Evolutionary conservation across 2,113 vertebrate genomes (phyloP), one percentile per base, ranked within the genome.

Genomic region (Hipposideros armiger): DNA sequence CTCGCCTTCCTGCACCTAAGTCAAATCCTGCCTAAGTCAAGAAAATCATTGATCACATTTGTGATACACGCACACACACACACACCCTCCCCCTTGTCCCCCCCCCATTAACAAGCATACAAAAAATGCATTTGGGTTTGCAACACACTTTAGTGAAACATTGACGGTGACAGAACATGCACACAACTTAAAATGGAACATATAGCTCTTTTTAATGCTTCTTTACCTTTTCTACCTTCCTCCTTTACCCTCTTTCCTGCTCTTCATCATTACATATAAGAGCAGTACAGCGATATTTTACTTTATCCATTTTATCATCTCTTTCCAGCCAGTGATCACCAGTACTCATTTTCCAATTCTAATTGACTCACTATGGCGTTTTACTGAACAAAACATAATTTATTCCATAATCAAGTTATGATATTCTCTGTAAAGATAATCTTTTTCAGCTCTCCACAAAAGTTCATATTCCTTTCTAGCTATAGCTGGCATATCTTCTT

Each of bases 351-450:
- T 95, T 89, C 54, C 17, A 40, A 24, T 82, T 62, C 16, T 19
- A 80, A 69, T 30, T 74, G 56, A 78, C 85, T 70, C 74, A 17
- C 32, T 60, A 36, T 74, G 1, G 11, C 54, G 32, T 86, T 89
- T 91, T 54, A 60, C 47, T 85, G 17, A 87, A 92, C 28, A 76
- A 92, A 76, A 95, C 47, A 36, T 5, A 81, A 30, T 77, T 70
- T 42, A 7, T 72, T 77, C 20, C n/a, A 45, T 50, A 94, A 91
- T 93, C 9, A 36, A 54, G 20, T 66, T 82, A 83, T 69, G 58
- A 86, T 45, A 56, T 28, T 93, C 64, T 87, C 74, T 91, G 22
- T 52, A 89, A 62, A 89, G 16, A 70, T 47, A 4, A 82, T 62
- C 89, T 64, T 72, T 72, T 77, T 69, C 32, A 95, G n/a, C 24